Conservation (phyloP, 2,113 vertebrate species). For the Bubo blakistoni region DNA sequence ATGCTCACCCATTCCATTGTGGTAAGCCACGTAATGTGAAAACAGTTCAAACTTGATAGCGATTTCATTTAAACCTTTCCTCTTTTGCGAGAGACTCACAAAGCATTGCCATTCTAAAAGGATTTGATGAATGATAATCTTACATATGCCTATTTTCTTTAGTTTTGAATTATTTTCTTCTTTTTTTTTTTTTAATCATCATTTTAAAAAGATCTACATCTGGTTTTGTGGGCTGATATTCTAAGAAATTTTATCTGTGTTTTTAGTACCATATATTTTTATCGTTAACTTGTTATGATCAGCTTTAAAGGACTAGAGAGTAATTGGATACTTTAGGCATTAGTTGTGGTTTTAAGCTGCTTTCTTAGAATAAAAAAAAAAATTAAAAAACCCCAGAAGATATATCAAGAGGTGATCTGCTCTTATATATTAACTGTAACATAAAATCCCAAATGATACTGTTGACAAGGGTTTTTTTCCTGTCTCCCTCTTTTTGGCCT, state of each 20-base stretch:
- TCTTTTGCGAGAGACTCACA: background rate
- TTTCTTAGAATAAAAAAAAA: background rate
- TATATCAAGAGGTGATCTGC: background rate
- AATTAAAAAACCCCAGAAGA: background rate
- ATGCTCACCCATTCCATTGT: background rate
- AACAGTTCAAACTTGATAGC: background rate
- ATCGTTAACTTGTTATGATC: background rate
- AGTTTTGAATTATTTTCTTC: background rate
- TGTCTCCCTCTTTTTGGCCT: background rate
- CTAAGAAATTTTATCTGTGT: background rate
- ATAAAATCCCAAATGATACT: background rate
- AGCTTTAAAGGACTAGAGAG: slow-evolving; percentile 15
- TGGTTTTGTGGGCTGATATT: background rate
- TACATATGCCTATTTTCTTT: background rate
- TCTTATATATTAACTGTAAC: slow-evolving; percentile 2
- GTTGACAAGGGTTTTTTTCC: background rate
- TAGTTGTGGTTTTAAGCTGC: background rate
- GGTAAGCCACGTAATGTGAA: background rate
- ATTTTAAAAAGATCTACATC: background rate
- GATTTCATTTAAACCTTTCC: background rate
- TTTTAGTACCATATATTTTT: slow-evolving; percentile 20
- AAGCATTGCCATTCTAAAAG: background rate
- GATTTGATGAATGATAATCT: background rate
- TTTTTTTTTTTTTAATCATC: background rate
- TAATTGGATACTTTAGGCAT: background rate